A percentile compares a stretch with the other conserved stretches of the same genome.
Conservation (phyloP, 2,888 invertebrate species). For the Agrochola litura region DNA sequence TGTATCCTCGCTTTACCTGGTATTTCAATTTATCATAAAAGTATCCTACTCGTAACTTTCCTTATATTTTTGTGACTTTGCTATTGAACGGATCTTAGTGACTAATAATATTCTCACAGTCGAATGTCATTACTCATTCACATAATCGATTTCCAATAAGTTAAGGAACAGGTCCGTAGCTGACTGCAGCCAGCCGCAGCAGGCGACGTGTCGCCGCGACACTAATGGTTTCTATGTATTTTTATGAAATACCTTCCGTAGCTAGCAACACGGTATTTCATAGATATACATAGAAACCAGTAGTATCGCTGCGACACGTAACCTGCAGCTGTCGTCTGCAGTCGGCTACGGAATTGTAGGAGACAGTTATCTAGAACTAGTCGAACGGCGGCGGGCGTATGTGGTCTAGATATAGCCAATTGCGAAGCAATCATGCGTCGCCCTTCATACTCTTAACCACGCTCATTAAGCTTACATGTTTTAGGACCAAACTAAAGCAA, state of each 20-base stretch:
- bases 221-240: too few relatives aligned
- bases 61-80: background rate
- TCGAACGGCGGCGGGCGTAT: background rate
- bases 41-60: too few relatives aligned
- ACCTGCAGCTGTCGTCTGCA: too few relatives aligned
- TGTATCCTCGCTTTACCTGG: too few relatives aligned
- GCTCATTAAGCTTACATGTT: conserved; percentile 14
- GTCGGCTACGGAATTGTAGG: too few relatives aligned
- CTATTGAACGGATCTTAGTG: conserved; percentile 21
- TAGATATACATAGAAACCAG: too few relatives aligned
- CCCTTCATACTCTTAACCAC: conserved; percentile 19
- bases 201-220: too few relatives aligned
- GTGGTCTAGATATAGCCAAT: conserved; percentile 32
- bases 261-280: too few relatives aligned
- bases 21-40: too few relatives aligned
- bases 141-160: conserved; percentile 34
- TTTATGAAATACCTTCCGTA: too few relatives aligned
- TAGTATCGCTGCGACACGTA: too few relatives aligned
- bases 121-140: conserved; percentile 39
- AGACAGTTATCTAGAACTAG: conserved; percentile 10
- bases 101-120: conserved; percentile 31
- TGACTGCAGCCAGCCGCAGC: too few relatives aligned
- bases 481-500: conserved; percentile 7
- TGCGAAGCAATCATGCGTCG: conserved; percentile 38
- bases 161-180: background rate